phyloP scores from a whole-genome alignment of 2,113 vertebrate genomes.

The Trachemys scripta region DNA sequence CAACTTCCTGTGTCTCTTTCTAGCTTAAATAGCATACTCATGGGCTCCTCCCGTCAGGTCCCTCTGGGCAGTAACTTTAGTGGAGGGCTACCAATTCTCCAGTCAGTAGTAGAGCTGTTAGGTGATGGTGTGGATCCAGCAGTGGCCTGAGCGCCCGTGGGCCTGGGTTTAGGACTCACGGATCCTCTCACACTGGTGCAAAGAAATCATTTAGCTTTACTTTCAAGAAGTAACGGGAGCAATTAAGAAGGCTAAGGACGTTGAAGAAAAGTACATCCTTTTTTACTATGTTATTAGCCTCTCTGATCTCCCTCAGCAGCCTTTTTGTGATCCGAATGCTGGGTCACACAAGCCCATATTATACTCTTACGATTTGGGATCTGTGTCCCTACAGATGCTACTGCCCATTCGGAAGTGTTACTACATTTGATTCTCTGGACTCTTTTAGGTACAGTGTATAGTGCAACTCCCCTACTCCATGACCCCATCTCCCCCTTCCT shows the following conservation, averaged over 20 bases:
- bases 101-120: background rate
- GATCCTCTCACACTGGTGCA: background rate
- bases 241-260: too few relatives aligned
- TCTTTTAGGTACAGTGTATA: background rate
- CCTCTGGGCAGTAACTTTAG: background rate
- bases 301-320: background rate
- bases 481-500: background rate
- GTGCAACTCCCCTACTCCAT: conserved; percentile 16
- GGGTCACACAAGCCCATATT: background rate
- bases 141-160: background rate
- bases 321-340: conserved; percentile 4
- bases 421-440: background rate
- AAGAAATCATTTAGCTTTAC: background rate
- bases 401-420: accelerated
- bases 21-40: background rate
- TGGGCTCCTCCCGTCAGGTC: background rate
- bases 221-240: too few relatives aligned
- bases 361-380: background rate
- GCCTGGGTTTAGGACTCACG: background rate
- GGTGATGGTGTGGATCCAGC: background rate
- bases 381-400: background rate
- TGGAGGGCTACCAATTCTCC: background rate
- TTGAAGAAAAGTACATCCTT: background rate
- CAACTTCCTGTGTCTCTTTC: background rate
- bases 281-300: background rate